Evolutionary conservation across 2,888 invertebrate genomes (phyloP).

Genomic region (Rosalia funebris): DNA sequence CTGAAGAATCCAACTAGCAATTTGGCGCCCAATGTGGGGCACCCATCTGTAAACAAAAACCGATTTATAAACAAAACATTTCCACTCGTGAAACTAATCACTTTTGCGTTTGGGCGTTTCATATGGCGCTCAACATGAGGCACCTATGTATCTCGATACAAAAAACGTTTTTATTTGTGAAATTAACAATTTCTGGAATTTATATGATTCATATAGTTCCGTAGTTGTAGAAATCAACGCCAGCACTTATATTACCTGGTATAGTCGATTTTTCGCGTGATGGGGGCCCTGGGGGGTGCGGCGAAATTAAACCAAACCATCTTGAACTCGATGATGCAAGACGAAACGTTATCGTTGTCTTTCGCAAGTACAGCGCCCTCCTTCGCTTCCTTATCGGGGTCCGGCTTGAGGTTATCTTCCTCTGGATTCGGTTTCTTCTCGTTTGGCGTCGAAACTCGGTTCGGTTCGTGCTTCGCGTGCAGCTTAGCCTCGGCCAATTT

Average conservation of each 20-base stretch:
- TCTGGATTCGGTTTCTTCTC: constrained; percentile 36
- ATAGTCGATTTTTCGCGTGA: constrained; percentile 93
- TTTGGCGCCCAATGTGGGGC: too few species aligned
- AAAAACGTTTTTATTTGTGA: too few species aligned
- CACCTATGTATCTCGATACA: too few species aligned
- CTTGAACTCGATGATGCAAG: constrained; percentile 88
- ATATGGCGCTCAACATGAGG: too few species aligned
- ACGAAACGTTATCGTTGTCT: constrained; percentile 81
- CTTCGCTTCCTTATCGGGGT: constrained; percentile 47
- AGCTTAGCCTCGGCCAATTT: constrained; percentile 40
- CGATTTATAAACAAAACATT: too few species aligned
- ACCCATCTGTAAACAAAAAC: too few species aligned
- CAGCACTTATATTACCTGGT: constrained; percentile 82
- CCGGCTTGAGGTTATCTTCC: constrained; percentile 34
- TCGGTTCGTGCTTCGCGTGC: constrained; percentile 40
- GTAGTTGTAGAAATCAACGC: too few species aligned
- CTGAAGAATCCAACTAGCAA: too few species aligned
- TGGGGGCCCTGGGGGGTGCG: constrained; percentile 93
- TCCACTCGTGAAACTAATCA: too few species aligned
- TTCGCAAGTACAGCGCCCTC: constrained; percentile 61
- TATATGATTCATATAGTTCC: too few species aligned
- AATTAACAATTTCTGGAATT: too few species aligned
- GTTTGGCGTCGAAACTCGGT: constrained; percentile 38
- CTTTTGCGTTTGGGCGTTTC: too few species aligned
- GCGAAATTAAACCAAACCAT: constrained; percentile 98